Conservation (phyloP, 2,888 invertebrate genomes). For the Pollenia griseotomentosa region DNA sequence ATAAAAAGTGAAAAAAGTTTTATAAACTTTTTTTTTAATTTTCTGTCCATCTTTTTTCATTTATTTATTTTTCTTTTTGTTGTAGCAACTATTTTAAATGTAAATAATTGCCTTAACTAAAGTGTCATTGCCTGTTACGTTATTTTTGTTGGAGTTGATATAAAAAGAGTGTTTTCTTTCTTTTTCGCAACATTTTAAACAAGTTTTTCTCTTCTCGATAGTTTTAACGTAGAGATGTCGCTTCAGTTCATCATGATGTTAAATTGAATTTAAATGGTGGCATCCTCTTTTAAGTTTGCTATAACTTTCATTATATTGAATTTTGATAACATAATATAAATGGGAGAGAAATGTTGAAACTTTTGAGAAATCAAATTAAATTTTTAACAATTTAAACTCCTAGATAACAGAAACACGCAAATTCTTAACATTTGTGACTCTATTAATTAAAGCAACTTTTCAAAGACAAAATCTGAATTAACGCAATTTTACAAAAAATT, state of each 20-base stretch:
- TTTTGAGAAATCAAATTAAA: neutral
- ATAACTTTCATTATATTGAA: conserved; percentile 31
- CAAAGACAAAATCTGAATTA: too few relatives aligned
- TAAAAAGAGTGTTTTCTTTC: neutral
- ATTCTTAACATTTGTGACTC: too few relatives aligned
- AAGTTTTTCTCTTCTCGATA: neutral
- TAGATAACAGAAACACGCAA: too few relatives aligned
- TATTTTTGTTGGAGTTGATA: conserved; percentile 19
- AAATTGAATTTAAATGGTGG: conserved; percentile 62
- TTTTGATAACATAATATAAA: conserved; percentile 5
- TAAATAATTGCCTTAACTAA: conserved; percentile 69
- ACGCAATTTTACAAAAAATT: too few relatives aligned
- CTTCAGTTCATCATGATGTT: conserved; percentile 50
- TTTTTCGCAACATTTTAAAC: neutral
- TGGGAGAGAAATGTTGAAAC: neutral
- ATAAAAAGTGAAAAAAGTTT: conserved; percentile 10
- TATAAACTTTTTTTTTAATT: conserved; percentile 31
- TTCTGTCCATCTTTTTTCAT: conserved; percentile 10
- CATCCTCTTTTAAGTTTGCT: conserved; percentile 27
- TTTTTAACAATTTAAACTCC: neutral
- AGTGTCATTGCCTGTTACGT: conserved; percentile 59
- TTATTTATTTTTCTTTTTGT: conserved; percentile 21
- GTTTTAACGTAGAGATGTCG: neutral
- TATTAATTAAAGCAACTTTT: too few relatives aligned
- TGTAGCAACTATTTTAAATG: conserved; percentile 55